Percentiles rank a stretch among this genome's conserved stretches.
Conservation (phyloP, 2,797 vertebrate genomes). For the Hoplostethus mediterraneus region DNA sequence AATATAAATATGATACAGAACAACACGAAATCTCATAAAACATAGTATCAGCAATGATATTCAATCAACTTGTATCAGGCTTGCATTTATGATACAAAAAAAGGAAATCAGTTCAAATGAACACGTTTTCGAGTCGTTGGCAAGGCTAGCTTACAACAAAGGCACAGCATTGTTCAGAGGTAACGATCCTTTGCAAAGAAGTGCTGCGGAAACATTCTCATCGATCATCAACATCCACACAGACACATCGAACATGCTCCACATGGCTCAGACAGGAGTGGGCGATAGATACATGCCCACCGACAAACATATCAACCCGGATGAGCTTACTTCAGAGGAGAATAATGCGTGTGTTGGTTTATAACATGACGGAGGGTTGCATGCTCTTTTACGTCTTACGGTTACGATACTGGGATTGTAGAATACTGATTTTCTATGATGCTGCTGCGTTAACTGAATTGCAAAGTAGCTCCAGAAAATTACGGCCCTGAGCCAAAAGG, state of each 20-base stretch:
- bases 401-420: slow-evolving; percentile 18
- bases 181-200: slow-evolving; percentile 87
- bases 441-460: slow-evolving; percentile 58
- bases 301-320: slow-evolving; percentile 48
- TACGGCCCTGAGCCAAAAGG: slow-evolving; percentile 80
- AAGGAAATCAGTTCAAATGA: slow-evolving; percentile 73
- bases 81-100: slow-evolving; percentile 76
- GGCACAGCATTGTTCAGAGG: slow-evolving; percentile 90
- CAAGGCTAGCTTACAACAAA: slow-evolving; percentile 90
- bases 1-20: slow-evolving; percentile 82
- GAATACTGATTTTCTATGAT: slow-evolving; percentile 38
- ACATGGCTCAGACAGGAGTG: slow-evolving; percentile 64
- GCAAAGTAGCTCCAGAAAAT: slow-evolving; percentile 61
- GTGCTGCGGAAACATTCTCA: slow-evolving; percentile 79
- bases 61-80: slow-evolving; percentile 78
- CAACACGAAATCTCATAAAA: slow-evolving; percentile 76
- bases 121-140: slow-evolving; percentile 81
- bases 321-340: slow-evolving; percentile 53
- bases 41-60: slow-evolving; percentile 75
- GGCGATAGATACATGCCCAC: slow-evolving; percentile 58
- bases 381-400: slow-evolving; percentile 57
- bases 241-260: slow-evolving; percentile 72
- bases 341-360: slow-evolving; percentile 39
- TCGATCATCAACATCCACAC: slow-evolving; percentile 62
- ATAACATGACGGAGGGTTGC: slow-evolving; percentile 47